Evolutionary conservation across 1,140 invertebrate species (phyloP).

Genomic region (Manduca sexta): DNA sequence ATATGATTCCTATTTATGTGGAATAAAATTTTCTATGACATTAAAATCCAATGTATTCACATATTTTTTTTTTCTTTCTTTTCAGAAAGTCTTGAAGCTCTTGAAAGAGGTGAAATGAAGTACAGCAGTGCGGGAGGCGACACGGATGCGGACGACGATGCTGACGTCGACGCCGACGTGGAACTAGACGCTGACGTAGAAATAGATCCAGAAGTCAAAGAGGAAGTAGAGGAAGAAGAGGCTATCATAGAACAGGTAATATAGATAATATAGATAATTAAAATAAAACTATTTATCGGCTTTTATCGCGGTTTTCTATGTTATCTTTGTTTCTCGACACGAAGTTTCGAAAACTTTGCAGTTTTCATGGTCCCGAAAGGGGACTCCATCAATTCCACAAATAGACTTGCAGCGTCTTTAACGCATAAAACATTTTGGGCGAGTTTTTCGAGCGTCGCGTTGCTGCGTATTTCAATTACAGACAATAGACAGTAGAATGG

Average conservation of each 20-base stretch:
- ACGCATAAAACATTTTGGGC: too few species aligned
- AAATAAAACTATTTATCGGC: not conserved
- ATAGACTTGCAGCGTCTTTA: too few species aligned
- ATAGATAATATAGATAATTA: not conserved
- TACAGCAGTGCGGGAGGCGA: slow-evolving; percentile 75
- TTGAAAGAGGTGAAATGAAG: slow-evolving; percentile 91
- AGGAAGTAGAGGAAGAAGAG: slow-evolving; percentile 60
- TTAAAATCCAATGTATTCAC: too few species aligned
- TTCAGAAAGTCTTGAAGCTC: slow-evolving; percentile 83
- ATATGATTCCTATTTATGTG: too few species aligned
- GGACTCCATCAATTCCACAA: too few species aligned
- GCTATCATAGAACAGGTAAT: slow-evolving; percentile 50
- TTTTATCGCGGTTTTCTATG: not conserved
- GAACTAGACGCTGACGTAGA: slow-evolving; percentile 68
- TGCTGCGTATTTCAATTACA: too few species aligned
- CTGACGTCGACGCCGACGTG: slow-evolving; percentile 66
- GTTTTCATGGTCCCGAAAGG: too few species aligned
- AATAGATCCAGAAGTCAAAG: slow-evolving; percentile 61
- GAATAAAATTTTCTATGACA: too few species aligned
- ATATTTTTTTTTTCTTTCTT: too few species aligned
- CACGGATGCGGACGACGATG: slow-evolving; percentile 60
- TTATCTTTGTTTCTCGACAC: not conserved
- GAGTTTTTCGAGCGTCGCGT: too few species aligned
- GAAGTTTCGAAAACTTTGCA: not conserved
- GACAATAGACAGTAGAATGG: too few species aligned